These are phyloP conservation scores for Melolontha melolontha DNA, from an alignment of 2,888 invertebrate species.

Conservation along the genomic window DNA sequence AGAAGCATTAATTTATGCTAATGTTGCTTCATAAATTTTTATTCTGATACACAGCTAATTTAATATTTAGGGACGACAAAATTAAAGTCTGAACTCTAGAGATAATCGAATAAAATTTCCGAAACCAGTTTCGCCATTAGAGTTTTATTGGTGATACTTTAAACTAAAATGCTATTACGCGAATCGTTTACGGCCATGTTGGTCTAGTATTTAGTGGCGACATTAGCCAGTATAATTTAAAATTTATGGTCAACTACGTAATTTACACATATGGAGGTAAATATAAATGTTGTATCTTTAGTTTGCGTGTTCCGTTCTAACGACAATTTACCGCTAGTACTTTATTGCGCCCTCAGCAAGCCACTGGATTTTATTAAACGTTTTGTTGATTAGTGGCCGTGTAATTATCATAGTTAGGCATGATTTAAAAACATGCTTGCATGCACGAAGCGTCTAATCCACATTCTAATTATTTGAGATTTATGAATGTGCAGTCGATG, in stretches of 20 bases:
- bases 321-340: conserved; percentile 15
- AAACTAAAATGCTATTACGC: conserved; percentile 26
- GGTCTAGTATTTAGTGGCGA: conserved; percentile 14
- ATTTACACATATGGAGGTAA: conserved; percentile 13
- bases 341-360: conserved; percentile 4
- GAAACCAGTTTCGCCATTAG: conserved; percentile 17
- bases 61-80: conserved; percentile 9
- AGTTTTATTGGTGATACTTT: conserved; percentile 30
- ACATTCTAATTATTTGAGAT: too few species aligned
- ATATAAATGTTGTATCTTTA: conserved; percentile 30
- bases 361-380: conserved; percentile 30
- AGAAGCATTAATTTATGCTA: too few species aligned
- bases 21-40: too few species aligned
- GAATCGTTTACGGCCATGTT: conserved; percentile 9
- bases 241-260: conserved; percentile 17
- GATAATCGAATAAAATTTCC: conserved; percentile 26
- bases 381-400: conserved; percentile 8
- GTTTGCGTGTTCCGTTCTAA: conserved; percentile 17
- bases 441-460: too few species aligned
- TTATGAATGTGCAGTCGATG: too few species aligned
- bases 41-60: neutral
- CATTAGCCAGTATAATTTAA: conserved; percentile 26
- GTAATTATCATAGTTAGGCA: conserved; percentile 21
- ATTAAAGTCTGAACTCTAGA: neutral
- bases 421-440: conserved; percentile 13